Conservation (phyloP, 2,797 vertebrate genomes). For the Hydrolagus colliei region DNA sequence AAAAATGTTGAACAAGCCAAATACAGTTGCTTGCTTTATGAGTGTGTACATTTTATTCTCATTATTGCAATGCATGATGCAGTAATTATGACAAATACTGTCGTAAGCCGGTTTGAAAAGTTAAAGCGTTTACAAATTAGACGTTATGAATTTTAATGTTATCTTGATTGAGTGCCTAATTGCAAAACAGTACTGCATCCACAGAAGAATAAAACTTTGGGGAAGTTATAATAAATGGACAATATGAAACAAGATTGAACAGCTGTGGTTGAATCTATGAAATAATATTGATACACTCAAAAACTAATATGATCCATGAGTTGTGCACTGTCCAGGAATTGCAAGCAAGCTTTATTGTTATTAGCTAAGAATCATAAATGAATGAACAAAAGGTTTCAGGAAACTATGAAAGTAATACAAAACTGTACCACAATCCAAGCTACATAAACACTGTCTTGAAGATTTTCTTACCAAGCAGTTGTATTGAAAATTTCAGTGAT, state of each 20-base stretch:
- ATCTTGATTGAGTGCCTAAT: background rate
- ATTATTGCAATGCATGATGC: no score
- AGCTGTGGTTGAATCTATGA: background rate
- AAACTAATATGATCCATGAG: constrained; percentile 6
- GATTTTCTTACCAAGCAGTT: background rate
- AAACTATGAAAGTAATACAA: constrained; percentile 23
- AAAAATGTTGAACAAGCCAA: no score
- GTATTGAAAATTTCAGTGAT: constrained; percentile 27
- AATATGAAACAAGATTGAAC: background rate
- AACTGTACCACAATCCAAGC: background rate
- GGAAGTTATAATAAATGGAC: background rate
- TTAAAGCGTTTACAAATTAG: no score
- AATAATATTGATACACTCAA: constrained; percentile 5
- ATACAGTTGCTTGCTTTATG: no score
- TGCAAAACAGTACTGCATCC: background rate
- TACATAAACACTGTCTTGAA: constrained; percentile 15
- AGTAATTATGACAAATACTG: no score
- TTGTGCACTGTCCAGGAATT: constrained; percentile 8
- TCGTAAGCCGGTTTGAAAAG: no score
- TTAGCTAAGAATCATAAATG: constrained; percentile 16
- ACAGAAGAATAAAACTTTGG: background rate
- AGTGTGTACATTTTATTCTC: no score
- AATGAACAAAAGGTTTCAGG: constrained; percentile 23
- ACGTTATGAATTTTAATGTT: background rate
- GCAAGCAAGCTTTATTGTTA: constrained; percentile 28